phyloP scores from a whole-genome alignment of 1,140 invertebrate genomes.

The Conopomorpha cramerella region DNA sequence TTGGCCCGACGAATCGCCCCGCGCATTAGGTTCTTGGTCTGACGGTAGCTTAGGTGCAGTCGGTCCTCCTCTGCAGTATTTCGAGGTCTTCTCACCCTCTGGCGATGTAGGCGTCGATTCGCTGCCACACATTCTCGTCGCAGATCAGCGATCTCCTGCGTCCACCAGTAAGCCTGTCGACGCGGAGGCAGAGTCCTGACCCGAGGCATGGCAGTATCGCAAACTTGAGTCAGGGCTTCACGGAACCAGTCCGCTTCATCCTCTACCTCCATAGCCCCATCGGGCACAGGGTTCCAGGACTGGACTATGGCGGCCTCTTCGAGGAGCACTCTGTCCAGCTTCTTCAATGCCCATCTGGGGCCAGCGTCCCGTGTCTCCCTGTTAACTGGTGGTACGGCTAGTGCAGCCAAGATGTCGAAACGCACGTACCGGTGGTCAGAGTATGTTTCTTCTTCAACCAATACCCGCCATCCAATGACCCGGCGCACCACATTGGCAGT shows the following conservation, averaged over 20 bases:
- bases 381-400: too few relatives aligned
- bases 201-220: too few relatives aligned
- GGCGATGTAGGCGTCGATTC: neutral
- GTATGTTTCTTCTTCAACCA: neutral
- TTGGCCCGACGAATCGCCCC: neutral
- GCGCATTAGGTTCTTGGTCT: neutral
- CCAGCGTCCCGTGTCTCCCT: neutral
- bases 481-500: neutral
- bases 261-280: conserved; percentile 52
- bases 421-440: too few relatives aligned
- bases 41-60: neutral
- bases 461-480: conserved; percentile 6
- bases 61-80: neutral
- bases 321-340: conserved; percentile 1
- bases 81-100: neutral
- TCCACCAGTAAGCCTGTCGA: too few relatives aligned
- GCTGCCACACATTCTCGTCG: too few relatives aligned
- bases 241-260: too few relatives aligned
- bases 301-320: conserved; percentile 3
- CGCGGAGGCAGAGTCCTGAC: too few relatives aligned
- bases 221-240: too few relatives aligned
- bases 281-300: neutral
- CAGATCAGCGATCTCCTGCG: too few relatives aligned
- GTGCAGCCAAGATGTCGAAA: conserved; percentile 4
- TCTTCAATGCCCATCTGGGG: conserved; percentile 6